Base-by-base conservation (phyloP, 2,888 invertebrate species). In the Hydrotaea cyrtoneurina region DNA sequence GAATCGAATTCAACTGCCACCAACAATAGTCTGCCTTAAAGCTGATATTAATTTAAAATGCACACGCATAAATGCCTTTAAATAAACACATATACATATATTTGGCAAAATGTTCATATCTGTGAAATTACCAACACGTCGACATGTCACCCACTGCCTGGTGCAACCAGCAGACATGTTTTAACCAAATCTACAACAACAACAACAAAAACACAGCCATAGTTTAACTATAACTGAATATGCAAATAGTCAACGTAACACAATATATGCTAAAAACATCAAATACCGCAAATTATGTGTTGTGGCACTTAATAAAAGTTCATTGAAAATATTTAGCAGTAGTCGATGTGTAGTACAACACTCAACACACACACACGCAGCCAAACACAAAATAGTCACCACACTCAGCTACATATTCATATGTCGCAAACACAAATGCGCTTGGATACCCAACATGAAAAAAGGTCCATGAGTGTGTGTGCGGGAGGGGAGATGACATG, bases 241-340 rank as follows among this genome's bases (percentile, higher is more conserved):
- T 39, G 64, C 43, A 62, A 62, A 62, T 62, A 62, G 64, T 5
- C 31, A 2, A n/a, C n/a, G 15, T 26, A 21, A 31, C 73, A 72
- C 55, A 66, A 72, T 39, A 71, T 10, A n/a, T 43, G 55, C 69
- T 78, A 36, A 80, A 78, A 74, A 66, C 76, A 83, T 53, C 76
- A 76, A 81, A 77, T 78, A 55, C 72, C 78, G 73, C 81, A 77
- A 79, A 81, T 77, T 79, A 69, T 85, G 69, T 69, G 59, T 43
- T 79, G 76, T 76, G 78, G 81, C 78, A 59, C 72, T 21, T 53
- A 78, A 78, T 73, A 31, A 75, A 57, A 72, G 64, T 78, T 76
- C 50, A 84, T 76, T 78, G 26, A 75, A 78, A 75, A 62, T 23
- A 53, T 21, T n/a, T n/a, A n/a, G 1, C 17, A 66, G 19, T 13